Conservation (phyloP, 2,797 vertebrate species). For the Peromyscus nudipes region DNA sequence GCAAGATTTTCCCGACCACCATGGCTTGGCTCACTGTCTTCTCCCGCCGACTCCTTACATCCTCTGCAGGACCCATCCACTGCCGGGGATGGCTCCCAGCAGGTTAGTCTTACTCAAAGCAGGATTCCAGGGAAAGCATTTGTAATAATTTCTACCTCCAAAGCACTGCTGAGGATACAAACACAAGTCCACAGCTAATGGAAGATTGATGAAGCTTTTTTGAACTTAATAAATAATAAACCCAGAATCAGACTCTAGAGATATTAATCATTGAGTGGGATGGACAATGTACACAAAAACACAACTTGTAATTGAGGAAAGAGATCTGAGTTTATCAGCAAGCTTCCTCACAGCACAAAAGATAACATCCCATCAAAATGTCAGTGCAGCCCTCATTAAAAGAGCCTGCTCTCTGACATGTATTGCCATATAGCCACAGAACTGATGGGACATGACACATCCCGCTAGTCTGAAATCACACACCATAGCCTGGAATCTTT, state of each 20-base stretch:
- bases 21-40: no score
- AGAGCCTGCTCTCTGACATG: background rate
- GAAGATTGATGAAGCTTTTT: background rate
- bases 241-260: background rate
- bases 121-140: background rate
- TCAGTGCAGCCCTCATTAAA: background rate
- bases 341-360: background rate
- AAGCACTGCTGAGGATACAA: background rate
- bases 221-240: background rate
- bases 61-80: no score
- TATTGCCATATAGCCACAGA: background rate
- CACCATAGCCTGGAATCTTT: constrained; percentile 38
- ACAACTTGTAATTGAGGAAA: background rate
- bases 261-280: background rate
- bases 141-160: background rate
- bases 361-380: background rate
- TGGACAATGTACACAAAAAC: background rate
- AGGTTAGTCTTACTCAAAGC: background rate
- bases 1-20: no score
- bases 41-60: no score
- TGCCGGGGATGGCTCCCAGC: no score
- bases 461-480: constrained; percentile 36
- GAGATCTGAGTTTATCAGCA: background rate
- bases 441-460: constrained; percentile 32
- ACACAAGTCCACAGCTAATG: background rate